Percentiles rank a stretch among this genome's conserved stretches.
These are phyloP conservation scores for Heliconius hermathena DNA, from an alignment of 1,140 invertebrate genomes.

Conservation along the genomic window DNA sequence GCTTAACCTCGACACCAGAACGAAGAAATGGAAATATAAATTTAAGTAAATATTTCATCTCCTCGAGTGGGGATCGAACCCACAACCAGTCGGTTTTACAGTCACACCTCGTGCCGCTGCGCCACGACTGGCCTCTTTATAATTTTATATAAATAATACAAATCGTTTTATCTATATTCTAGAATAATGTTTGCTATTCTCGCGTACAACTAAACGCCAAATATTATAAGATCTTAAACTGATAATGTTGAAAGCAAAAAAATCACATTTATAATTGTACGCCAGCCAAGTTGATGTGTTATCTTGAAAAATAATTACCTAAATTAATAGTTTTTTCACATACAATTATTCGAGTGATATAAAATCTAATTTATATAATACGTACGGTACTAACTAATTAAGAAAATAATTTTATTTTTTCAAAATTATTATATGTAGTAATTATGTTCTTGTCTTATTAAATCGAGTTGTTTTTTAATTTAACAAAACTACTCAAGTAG, in stretches of 20 bases:
- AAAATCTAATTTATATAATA: constrained; percentile 3
- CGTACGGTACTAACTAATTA: too few relatives aligned
- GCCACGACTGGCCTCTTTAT: background rate
- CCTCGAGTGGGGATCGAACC: too few relatives aligned
- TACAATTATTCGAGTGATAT: background rate
- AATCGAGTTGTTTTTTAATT: background rate
- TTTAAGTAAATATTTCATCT: too few relatives aligned
- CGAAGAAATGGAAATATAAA: too few relatives aligned
- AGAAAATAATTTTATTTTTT: background rate
- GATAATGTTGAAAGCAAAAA: constrained; percentile 22
- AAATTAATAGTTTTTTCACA: constrained; percentile 13
- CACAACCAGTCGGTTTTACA: too few relatives aligned
- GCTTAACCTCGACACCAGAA: too few relatives aligned
- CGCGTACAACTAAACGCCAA: constrained; percentile 23
- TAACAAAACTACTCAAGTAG: too few relatives aligned
- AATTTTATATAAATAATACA: constrained; percentile 19
- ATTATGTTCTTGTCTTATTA: background rate
- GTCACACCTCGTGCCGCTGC: too few relatives aligned
- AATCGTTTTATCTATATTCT: constrained; percentile 20
- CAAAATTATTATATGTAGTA: background rate
- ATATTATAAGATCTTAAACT: constrained; percentile 20
- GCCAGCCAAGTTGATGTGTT: constrained; percentile 2
- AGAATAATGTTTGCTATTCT: constrained; percentile 16
- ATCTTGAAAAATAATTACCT: constrained; percentile 27
- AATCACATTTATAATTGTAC: constrained; percentile 14